These are phyloP conservation scores for Argyra leucocephala DNA, from an alignment of 2,888 invertebrate species.

Conservation along the genomic window DNA sequence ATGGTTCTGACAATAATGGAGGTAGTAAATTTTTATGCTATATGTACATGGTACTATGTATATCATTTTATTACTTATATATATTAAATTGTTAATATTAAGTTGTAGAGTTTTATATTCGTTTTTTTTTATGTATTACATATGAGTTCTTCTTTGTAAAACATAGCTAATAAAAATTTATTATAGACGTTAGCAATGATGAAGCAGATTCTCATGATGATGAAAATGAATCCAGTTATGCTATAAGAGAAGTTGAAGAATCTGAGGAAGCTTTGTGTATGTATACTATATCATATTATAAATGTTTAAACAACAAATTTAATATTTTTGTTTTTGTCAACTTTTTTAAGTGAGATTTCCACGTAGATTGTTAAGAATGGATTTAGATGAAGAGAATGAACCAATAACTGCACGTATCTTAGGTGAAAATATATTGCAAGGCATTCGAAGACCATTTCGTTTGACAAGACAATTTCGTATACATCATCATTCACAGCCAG, in stretches of 20 bases:
- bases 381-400: constrained; percentile 2
- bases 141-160: too few relatives aligned
- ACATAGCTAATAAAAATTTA: neutral
- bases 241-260: constrained; percentile 14
- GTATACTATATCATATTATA: neutral
- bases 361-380: neutral
- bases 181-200: neutral
- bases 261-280: neutral
- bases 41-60: neutral
- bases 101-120: too few relatives aligned
- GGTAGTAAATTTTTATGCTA: neutral
- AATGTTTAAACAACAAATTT: neutral
- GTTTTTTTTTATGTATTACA: too few relatives aligned
- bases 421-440: constrained; percentile 12
- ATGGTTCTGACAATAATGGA: neutral
- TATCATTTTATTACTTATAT: neutral
- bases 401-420: neutral
- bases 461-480: constrained; percentile 13
- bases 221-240: neutral
- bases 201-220: neutral
- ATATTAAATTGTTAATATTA: neutral
- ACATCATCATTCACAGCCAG: neutral
- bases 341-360: neutral
- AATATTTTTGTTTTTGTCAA: neutral
- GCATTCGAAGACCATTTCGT: constrained; percentile 16